These are phyloP conservation scores for Colaptes auratus DNA, from an alignment of 2,113 vertebrate species.

Conservation along the genomic window DNA sequence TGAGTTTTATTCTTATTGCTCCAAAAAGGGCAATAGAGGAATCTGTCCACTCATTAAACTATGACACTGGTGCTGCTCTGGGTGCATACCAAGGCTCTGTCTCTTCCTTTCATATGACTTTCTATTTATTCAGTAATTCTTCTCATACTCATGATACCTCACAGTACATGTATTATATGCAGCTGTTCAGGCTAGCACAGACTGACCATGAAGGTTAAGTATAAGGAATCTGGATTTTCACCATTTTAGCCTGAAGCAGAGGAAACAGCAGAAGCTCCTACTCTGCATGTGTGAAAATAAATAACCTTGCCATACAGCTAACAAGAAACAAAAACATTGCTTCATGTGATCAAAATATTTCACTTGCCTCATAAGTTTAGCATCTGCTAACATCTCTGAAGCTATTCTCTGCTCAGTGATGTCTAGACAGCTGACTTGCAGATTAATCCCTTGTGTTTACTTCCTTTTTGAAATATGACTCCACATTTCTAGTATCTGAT, in stretches of 20 bases:
- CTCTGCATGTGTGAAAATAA: conserved; percentile 6
- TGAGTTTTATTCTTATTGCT: no score
- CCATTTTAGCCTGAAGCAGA: background rate
- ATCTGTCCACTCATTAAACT: no score
- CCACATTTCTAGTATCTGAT: background rate
- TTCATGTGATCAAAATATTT: background rate
- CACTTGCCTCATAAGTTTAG: background rate
- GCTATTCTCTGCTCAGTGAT: conserved; percentile 31
- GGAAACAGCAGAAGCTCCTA: background rate
- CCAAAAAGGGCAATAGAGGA: no score
- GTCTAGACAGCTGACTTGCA: background rate
- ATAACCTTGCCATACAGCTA: background rate
- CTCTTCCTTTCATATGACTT: background rate
- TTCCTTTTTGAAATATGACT: background rate
- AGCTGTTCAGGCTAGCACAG: background rate
- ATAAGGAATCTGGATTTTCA: background rate
- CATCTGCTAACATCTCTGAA: background rate
- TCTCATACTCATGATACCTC: background rate
- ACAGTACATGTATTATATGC: background rate
- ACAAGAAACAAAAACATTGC: background rate
- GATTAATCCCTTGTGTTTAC: background rate
- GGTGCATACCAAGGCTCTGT: background rate
- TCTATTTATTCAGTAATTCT: background rate
- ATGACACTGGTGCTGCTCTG: background rate
- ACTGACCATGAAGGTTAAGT: background rate